Conservation (phyloP, 2,888 invertebrate genomes). For the Amorpha juglandis region DNA sequence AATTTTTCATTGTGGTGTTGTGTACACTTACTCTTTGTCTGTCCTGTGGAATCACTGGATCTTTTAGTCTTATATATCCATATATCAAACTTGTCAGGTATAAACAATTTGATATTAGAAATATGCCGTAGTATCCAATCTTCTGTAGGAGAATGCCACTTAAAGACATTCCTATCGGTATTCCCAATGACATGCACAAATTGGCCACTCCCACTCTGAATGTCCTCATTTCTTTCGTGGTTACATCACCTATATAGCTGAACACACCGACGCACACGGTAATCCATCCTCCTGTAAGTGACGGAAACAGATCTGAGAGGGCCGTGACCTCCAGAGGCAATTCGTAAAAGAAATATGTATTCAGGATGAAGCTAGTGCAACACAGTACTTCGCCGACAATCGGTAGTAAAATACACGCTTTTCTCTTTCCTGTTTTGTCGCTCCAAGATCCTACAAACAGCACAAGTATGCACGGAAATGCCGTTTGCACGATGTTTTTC, state of each 20-base stretch:
- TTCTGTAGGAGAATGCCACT: slow-evolving; percentile 82
- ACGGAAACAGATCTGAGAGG: slow-evolving; percentile 82
- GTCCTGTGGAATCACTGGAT: slow-evolving; percentile 68
- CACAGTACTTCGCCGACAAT: slow-evolving; percentile 83
- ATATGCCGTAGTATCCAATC: slow-evolving; percentile 81
- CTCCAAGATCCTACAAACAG: slow-evolving; percentile 87
- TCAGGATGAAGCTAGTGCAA: slow-evolving; percentile 78
- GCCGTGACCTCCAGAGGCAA: slow-evolving; percentile 84
- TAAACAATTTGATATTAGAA: slow-evolving; percentile 76
- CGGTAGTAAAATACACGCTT: slow-evolving; percentile 84
- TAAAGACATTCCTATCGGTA: slow-evolving; percentile 83
- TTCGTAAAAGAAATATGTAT: slow-evolving; percentile 85
- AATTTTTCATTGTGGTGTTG: slow-evolving; percentile 24
- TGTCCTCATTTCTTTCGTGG: slow-evolving; percentile 85
- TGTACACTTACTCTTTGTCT: slow-evolving; percentile 72
- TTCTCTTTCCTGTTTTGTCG: slow-evolving; percentile 83
- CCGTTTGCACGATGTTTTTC: slow-evolving; percentile 84
- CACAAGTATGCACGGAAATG: slow-evolving; percentile 83
- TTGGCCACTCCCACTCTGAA: slow-evolving; percentile 86
- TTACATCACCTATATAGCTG: slow-evolving; percentile 86
- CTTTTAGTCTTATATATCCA: slow-evolving; percentile 76
- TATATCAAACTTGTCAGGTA: slow-evolving; percentile 82
- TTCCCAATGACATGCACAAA: slow-evolving; percentile 85
- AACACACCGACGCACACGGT: slow-evolving; percentile 85
- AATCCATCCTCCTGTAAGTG: slow-evolving; percentile 84